phyloP scores from a whole-genome alignment of 2,797 vertebrate species.

The Anguilla anguilla region DNA sequence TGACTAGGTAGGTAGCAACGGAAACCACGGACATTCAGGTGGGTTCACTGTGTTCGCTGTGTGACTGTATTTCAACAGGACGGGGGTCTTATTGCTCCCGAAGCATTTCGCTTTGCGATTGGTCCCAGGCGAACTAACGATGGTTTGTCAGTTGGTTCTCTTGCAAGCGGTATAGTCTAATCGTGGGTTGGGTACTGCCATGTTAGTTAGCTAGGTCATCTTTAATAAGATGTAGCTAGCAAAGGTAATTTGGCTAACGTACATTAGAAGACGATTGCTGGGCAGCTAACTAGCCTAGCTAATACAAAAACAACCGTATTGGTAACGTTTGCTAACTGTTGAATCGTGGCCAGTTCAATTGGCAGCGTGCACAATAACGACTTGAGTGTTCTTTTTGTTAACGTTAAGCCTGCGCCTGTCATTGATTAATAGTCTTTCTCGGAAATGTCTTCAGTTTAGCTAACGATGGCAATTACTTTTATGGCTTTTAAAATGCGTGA shows the following conservation, averaged over 20 bases:
- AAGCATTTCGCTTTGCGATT: background rate
- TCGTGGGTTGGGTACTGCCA: background rate
- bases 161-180: background rate
- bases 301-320: background rate
- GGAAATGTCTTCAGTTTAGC: background rate
- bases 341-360: background rate
- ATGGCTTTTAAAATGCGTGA: background rate
- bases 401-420: background rate
- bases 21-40: constrained; percentile 32
- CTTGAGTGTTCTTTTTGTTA: background rate
- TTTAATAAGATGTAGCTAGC: constrained; percentile 37
- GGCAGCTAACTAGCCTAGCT: background rate
- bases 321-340: background rate
- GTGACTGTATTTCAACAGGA: background rate
- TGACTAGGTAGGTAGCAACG: background rate
- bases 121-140: background rate
- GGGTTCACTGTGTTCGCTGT: background rate
- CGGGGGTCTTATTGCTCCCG: background rate
- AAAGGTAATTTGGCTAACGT: background rate
- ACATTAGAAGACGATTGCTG: background rate
- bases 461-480: background rate
- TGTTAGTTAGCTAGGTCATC: constrained; percentile 27
- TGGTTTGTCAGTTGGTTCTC: background rate
- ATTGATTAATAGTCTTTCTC: background rate
- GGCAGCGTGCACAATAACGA: background rate